Evolutionary conservation across 2,113 vertebrate species (phyloP), one percentile per base, ranked within the genome.

Genomic region (Petrocephalus microphthalmus): DNA sequence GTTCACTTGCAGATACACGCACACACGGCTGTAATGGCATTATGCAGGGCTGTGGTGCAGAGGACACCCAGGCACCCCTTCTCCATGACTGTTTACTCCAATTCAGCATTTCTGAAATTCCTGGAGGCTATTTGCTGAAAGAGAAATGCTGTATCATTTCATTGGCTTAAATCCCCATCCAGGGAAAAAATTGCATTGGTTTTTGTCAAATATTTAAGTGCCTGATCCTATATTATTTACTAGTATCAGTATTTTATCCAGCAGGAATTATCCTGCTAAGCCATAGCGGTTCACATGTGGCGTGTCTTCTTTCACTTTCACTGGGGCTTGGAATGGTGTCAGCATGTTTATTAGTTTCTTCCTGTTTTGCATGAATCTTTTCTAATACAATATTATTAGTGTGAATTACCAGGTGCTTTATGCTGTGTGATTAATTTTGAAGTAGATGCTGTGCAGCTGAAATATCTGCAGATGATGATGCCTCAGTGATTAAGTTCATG

Each of bases 141-240:
- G 57, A 64, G 49, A 20, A 17, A 47, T 49, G 42, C 67, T 71
- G n/a, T 87, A 17, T 67, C 47, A 25, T 25, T 49, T 87, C 42
- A 42, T 87, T 64, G 67, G 57, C 33, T 15, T 64, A 67, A 87
- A 29, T 67, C 60, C 25, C n/a, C 42, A 33, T 49, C 60, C 57
- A 17, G 49, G 20, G 45, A 87, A 84, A 92, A 89, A 89, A 90
- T 67, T 37, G 22, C 85, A 86, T 51, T 91, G 29, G 85, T 88
- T 64, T 91, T 90, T 11, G 33, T 56, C 81, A 91, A 29, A 67
- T 64, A 64, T 29, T 29, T 67, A 93, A 91, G 89, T 92, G 85
- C 86, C 53, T 91, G 88, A 93, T 91, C 90, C 25, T 67, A n/a
- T 89, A 89, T 91, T 89, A 89, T 91, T 82, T 81, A 88, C 60